A percentile compares a stretch with the other conserved stretches of the same genome.
Evolutionary conservation across 2,888 invertebrate genomes (phyloP).

Genomic region (Phytoseiulus persimilis): DNA sequence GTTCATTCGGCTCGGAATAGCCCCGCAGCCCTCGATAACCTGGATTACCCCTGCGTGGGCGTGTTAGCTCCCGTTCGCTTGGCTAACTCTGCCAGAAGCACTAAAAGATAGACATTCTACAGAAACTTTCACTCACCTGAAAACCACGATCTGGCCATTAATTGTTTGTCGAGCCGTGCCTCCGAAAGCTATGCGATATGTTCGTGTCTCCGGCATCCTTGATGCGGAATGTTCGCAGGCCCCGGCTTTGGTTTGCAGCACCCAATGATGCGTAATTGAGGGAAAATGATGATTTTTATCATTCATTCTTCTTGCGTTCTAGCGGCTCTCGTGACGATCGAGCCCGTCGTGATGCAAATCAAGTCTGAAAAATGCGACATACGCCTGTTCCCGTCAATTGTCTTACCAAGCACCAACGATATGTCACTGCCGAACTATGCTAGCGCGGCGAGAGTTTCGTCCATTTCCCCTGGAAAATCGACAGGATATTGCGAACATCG

Average conservation of each 20-base stretch:
- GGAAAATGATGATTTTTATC: background rate
- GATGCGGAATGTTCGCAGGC: background rate
- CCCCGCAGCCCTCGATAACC: background rate
- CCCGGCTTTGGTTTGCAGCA: background rate
- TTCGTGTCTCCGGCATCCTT: background rate
- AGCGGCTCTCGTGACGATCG: background rate
- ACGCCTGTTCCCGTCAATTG: background rate
- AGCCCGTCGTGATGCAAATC: background rate
- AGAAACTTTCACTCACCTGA: background rate
- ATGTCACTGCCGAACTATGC: background rate
- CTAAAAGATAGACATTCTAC: background rate
- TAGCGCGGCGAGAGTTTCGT: background rate
- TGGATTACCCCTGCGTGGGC: conserved; percentile 5
- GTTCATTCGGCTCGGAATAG: background rate
- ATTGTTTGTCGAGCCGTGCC: background rate
- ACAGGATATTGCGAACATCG: background rate
- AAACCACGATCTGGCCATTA: background rate
- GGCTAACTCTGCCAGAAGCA: background rate
- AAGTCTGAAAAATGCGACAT: background rate
- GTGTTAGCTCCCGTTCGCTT: background rate
- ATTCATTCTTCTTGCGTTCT: background rate
- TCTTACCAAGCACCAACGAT: background rate
- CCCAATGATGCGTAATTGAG: background rate
- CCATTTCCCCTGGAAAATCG: background rate
- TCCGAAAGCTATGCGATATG: background rate